Evolutionary conservation across 2,797 vertebrate species (phyloP).

Genomic region (Threskiornis aethiopicus): DNA sequence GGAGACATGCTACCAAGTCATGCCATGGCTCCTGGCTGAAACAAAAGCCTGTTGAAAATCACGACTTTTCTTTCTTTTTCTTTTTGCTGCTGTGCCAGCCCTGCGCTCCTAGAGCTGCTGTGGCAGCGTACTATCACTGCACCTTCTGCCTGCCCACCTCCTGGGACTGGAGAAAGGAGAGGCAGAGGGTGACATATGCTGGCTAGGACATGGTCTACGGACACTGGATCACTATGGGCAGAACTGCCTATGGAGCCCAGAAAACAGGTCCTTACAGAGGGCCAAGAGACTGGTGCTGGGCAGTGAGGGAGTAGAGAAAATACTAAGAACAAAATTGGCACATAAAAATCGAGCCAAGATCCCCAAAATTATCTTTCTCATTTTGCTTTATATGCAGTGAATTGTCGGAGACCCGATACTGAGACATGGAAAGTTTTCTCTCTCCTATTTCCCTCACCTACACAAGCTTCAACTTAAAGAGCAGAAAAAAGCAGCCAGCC

Average conservation of each 20-base stretch:
- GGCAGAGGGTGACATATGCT: neutral
- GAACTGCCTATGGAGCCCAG: neutral
- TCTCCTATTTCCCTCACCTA: neutral
- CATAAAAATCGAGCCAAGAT: neutral
- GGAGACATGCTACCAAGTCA: neutral
- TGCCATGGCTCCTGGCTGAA: neutral
- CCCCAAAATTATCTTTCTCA: neutral
- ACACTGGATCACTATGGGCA: neutral
- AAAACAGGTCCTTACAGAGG: neutral
- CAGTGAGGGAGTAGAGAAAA: neutral
- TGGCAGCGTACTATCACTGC: fast-evolving
- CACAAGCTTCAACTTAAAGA: neutral
- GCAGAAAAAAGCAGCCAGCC: neutral
- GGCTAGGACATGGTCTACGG: neutral
- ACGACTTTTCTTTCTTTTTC: neutral
- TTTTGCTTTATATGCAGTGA: neutral
- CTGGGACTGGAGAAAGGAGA: neutral
- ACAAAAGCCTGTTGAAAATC: neutral
- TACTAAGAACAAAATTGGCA: neutral
- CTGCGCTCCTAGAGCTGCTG: neutral
- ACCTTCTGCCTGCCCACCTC: neutral
- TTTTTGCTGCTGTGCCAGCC: neutral
- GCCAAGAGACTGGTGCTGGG: neutral
- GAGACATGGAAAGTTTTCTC: neutral
- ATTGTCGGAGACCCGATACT: neutral